Conservation (phyloP, 2,888 invertebrate species). For the Leucophenga maculata region DNA sequence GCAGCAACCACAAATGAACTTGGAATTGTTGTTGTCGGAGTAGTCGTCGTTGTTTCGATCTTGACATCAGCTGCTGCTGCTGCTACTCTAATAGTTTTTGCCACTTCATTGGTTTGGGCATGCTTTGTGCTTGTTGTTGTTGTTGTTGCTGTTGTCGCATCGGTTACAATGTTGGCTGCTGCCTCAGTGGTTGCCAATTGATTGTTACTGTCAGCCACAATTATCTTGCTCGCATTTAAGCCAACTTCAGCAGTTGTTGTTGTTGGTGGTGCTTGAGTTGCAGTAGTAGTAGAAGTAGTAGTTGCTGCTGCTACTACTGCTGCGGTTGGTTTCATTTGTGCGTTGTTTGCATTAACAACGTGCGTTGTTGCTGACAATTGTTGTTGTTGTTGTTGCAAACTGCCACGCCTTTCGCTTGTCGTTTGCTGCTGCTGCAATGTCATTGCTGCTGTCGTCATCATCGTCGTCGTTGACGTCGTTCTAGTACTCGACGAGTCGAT, state of each 20-base stretch:
- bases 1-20: constrained; percentile 7
- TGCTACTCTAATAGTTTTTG: constrained; percentile 15
- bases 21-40: background rate
- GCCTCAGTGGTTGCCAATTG: background rate
- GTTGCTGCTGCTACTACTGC: no score
- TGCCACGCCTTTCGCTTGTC: constrained; percentile 6
- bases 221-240: constrained; percentile 12
- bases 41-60: background rate
- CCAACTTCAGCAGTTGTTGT: constrained; percentile 31
- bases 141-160: background rate
- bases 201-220: background rate
- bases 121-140: no score
- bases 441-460: background rate
- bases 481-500: background rate
- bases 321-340: background rate
- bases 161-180: background rate
- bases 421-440: constrained; percentile 13
- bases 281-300: no score
- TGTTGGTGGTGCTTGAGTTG: constrained; percentile 18
- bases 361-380: constrained; percentile 27
- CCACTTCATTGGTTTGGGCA: no score
- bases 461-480: background rate
- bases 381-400: constrained; percentile 30
- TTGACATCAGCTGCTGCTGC: background rate
- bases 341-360: constrained; percentile 7